Base-by-base conservation (phyloP, 92 coral and sea anemone genomes). In the Siderastrea radians region DNA sequence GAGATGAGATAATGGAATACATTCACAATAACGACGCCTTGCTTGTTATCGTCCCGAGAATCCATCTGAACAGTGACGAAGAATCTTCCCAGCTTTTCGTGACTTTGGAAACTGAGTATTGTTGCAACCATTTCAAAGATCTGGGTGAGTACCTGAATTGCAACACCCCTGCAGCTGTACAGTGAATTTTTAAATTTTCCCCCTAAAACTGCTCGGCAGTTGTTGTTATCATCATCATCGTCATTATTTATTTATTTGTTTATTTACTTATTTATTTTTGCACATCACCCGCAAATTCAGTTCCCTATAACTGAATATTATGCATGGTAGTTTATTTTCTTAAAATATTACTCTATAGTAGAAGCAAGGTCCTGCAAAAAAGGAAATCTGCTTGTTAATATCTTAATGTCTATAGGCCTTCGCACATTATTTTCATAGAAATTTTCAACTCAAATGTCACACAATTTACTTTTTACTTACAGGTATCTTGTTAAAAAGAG, bases 401-500 rank as follows among this genome's bases (percentile, higher is more conserved):
- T 8, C 63, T 58, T 15, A 15, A 64, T 15, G 3, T 0, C 6
- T 53, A 53, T 1, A 53, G 10, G 5, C 15, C 62, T 10, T 58
- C 3, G 10, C 10, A 58, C 62, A 10, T 15, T 58, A 58, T 11
- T 15, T 58, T 4, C 15, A 58, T 15, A 58, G 15, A 0, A 11
- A 58, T 58, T 43, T 5, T 8, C 16, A 10, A 2, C 17, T 3
- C 1, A 53, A 4, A 10, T 17, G 7, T 13, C n/a, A 0, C 15
- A 7, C 51, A 68, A 2, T 72, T 14, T 7, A 49, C 53, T 69
- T 3, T 54, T 68, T 64, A 7, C 57, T 44, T 75, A 19, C 68
- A 97, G 99, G 99, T 38, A 84, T 94, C 83, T 82, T 97, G 64
- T 66, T 95, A 75, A 97, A 97, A 78, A 90, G 96, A 82, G 92